These are phyloP conservation scores for Empidonax alnorum DNA, from an alignment of 2,113 vertebrate species.

Conservation along the genomic window DNA sequence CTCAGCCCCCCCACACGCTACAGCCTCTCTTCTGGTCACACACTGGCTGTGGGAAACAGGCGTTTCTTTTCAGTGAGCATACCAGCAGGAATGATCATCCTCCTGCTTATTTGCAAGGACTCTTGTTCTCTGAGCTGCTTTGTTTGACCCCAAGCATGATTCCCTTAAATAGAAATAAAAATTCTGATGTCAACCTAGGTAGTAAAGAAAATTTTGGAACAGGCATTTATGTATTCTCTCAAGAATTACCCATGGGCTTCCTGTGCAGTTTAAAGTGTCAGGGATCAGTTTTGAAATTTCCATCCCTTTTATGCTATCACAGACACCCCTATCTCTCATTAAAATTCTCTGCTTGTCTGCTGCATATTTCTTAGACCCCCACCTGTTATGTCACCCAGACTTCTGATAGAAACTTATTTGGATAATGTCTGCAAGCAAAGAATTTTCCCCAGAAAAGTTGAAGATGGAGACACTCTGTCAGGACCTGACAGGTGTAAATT, in stretches of 20 bases:
- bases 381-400: slow-evolving; percentile 67
- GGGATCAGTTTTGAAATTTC: slow-evolving; percentile 36
- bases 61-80: fast-evolving
- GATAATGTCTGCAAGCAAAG: slow-evolving; percentile 76
- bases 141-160: not conserved
- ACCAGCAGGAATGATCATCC: not conserved
- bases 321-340: slow-evolving; percentile 32
- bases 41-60: not conserved
- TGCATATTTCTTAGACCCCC: slow-evolving; percentile 63
- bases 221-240: not conserved
- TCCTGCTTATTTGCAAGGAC: not conserved
- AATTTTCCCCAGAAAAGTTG: slow-evolving; percentile 55
- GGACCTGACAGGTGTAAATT: slow-evolving; percentile 77
- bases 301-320: not conserved
- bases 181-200: not conserved
- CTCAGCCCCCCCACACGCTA: fast-evolving
- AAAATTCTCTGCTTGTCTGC: slow-evolving; percentile 50
- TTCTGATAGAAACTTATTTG: slow-evolving; percentile 77
- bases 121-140: not conserved
- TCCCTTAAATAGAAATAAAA: slow-evolving; percentile 20
- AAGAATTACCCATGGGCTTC: slow-evolving; percentile 36
- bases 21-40: not conserved
- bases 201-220: slow-evolving; percentile 29
- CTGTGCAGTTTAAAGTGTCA: slow-evolving; percentile 44
- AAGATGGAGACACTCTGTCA: slow-evolving; percentile 73